phyloP scores from a whole-genome alignment of 2,113 vertebrate species.

The Grallaria varia region DNA sequence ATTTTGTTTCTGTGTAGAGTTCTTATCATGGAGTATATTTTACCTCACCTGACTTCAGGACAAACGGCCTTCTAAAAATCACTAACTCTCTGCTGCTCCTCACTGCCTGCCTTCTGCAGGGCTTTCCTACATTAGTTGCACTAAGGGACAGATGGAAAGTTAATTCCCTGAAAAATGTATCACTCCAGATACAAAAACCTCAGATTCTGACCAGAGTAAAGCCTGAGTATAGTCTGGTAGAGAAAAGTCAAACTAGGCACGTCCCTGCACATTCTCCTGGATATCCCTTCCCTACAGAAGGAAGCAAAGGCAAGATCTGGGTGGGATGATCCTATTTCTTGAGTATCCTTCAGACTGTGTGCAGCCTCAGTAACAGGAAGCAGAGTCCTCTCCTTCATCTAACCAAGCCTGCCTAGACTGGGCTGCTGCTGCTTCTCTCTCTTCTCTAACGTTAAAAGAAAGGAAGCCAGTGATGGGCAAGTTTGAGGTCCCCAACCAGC shows the following conservation, averaged over 20 bases:
- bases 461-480: neutral
- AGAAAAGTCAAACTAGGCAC: neutral
- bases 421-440: neutral
- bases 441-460: neutral
- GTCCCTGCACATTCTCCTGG: neutral
- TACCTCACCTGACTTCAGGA: neutral
- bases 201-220: neutral
- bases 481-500: accelerated
- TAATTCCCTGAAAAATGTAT: neutral
- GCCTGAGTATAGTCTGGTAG: neutral
- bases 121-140: neutral
- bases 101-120: neutral
- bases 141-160: neutral
- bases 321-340: neutral
- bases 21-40: neutral
- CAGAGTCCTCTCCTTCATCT: neutral
- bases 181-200: neutral
- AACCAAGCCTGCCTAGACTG: neutral
- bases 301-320: neutral
- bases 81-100: neutral
- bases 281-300: neutral
- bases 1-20: neutral
- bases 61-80: neutral
- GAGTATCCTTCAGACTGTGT: neutral
- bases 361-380: neutral